These are phyloP conservation scores for Asarcornis scutulata DNA, from an alignment of 2,113 vertebrate species.

Conservation along the genomic window DNA sequence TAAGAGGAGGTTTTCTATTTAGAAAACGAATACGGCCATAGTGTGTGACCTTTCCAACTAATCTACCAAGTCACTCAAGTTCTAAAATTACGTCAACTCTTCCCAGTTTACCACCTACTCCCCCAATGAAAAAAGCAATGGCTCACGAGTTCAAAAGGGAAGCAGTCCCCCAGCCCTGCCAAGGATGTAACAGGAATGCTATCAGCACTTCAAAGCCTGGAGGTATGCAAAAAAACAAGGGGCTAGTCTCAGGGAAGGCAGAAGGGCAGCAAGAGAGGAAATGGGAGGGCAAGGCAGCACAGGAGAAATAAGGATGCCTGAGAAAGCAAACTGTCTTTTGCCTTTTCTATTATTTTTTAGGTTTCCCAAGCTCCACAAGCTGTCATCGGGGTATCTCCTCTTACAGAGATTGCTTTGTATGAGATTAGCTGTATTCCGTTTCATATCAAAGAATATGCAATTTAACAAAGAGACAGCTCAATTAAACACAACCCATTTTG, in stretches of 20 bases:
- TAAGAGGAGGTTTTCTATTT: constrained; percentile 1
- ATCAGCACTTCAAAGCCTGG: neutral
- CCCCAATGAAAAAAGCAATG: neutral
- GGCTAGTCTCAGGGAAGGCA: neutral
- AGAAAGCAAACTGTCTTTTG: constrained; percentile 6
- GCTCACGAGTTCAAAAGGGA: neutral
- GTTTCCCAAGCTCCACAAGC: constrained; percentile 1
- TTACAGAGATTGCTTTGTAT: neutral
- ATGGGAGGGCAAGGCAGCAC: neutral
- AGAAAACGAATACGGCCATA: neutral
- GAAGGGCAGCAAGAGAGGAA: neutral
- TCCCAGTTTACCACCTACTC: neutral
- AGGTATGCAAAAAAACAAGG: neutral
- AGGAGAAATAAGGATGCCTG: neutral
- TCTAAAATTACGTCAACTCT: neutral
- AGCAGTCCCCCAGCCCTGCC: neutral
- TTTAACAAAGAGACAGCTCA: neutral
- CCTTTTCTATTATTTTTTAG: neutral
- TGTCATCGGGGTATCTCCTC: neutral
- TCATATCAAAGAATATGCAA: neutral
- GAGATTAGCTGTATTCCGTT: neutral
- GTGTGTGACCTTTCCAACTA: neutral
- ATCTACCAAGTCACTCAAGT: neutral
- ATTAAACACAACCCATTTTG: constrained; percentile 11
- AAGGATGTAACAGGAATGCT: neutral